Conservation (phyloP, 1,140 invertebrate species). For the Orius laevigatus region DNA sequence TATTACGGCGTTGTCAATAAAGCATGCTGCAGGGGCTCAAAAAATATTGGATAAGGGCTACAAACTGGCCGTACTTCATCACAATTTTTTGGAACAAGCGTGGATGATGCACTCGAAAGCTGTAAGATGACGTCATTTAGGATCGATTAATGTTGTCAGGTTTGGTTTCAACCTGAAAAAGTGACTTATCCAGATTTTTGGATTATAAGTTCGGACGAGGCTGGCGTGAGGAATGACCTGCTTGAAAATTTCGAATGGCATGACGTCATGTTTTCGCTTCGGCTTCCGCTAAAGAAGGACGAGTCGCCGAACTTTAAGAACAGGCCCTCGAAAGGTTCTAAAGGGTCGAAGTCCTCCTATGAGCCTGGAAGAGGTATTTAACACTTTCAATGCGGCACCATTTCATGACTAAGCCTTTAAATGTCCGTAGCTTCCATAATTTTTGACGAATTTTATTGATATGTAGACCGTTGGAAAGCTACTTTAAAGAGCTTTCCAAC, state of each 20-base stretch:
- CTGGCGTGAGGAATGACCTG: not conserved
- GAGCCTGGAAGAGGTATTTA: too few species aligned
- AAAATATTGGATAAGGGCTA: not conserved
- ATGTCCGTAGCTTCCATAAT: too few species aligned
- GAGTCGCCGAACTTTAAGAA: too few species aligned
- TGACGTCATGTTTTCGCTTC: conserved; percentile 6
- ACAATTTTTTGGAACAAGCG: not conserved
- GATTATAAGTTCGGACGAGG: conserved; percentile 3
- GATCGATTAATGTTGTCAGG: too few species aligned
- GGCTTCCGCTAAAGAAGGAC: not conserved
- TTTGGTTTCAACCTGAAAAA: conserved; percentile 5
- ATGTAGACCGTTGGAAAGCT: too few species aligned
- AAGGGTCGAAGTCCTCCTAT: too few species aligned
- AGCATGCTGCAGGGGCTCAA: not conserved
- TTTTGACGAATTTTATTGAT: too few species aligned
- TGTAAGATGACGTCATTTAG: too few species aligned
- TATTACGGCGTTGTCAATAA: conserved; percentile 1
- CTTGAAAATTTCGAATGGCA: not conserved
- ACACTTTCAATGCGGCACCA: too few species aligned
- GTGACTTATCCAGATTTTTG: conserved; percentile 1
- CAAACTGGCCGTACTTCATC: not conserved
- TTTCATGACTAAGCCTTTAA: too few species aligned
- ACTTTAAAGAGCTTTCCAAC: too few species aligned
- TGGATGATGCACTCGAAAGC: conserved; percentile 3
- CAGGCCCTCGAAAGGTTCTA: too few species aligned